Conservation (phyloP, 2,797 vertebrate species). For the Eospalax fontanierii region DNA sequence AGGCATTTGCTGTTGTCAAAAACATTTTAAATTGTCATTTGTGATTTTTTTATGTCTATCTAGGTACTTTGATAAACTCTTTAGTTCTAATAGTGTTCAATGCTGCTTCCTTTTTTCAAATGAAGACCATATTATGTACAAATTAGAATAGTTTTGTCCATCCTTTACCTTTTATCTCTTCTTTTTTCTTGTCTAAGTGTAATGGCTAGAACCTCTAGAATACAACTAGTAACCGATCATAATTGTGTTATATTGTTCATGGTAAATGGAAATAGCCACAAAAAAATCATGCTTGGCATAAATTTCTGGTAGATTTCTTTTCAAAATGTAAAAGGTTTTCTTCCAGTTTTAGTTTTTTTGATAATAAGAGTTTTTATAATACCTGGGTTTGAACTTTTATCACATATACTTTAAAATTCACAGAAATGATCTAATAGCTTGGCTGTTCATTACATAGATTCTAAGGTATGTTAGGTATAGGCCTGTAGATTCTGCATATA, state of each 20-base stretch:
- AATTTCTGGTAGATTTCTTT: slow-evolving; percentile 53
- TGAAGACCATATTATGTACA: neutral
- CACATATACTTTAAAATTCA: neutral
- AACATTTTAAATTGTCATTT: slow-evolving; percentile 41
- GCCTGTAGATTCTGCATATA: neutral
- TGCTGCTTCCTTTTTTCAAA: neutral
- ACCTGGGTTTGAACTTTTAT: neutral
- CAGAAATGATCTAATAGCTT: neutral
- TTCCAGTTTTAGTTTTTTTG: slow-evolving; percentile 24
- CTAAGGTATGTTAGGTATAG: neutral
- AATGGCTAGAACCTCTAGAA: neutral
- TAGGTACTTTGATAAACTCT: slow-evolving; percentile 24
- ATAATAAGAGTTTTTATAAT: neutral
- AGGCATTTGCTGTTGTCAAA: slow-evolving; percentile 41
- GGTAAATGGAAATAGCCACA: neutral
- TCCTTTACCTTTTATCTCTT: slow-evolving; percentile 4
- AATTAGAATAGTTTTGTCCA: neutral
- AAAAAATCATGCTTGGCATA: neutral
- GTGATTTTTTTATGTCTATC: slow-evolving; percentile 24
- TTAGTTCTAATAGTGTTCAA: neutral
- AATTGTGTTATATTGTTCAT: neutral
- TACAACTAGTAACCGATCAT: neutral
- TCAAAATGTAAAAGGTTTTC: slow-evolving; percentile 13
- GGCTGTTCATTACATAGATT: slow-evolving; percentile 19
- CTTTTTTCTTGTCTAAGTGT: neutral